phyloP scores from a whole-genome alignment of 2,113 vertebrate species.

The Megatriorchis doriae region DNA sequence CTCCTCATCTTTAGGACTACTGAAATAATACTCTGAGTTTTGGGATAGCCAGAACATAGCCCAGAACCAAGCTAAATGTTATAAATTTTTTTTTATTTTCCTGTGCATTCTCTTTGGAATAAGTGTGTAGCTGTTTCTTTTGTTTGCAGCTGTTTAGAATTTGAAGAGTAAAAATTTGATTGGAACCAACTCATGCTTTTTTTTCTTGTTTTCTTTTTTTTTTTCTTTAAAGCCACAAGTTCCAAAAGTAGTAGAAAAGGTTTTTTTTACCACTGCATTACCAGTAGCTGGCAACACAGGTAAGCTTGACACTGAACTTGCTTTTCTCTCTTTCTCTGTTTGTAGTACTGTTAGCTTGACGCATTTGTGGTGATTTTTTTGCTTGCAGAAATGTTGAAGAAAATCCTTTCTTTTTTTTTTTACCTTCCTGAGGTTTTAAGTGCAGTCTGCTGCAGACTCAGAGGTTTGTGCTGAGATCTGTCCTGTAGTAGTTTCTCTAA shows the following conservation, averaged over 20 bases:
- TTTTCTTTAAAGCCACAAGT: slow-evolving; percentile 74
- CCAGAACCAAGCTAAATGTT: background rate
- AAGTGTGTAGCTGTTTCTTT: background rate
- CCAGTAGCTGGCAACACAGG: slow-evolving; percentile 90
- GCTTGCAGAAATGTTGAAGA: background rate
- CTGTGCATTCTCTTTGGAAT: background rate
- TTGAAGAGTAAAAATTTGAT: background rate
- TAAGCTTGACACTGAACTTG: slow-evolving; percentile 53
- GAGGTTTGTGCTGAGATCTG: background rate
- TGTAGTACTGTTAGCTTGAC: background rate
- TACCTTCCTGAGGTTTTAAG: background rate
- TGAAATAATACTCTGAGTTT: background rate
- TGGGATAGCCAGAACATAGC: background rate
- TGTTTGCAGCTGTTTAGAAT: background rate
- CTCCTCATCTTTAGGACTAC: background rate
- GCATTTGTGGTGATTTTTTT: background rate
- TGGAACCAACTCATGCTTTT: background rate
- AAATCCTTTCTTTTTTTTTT: background rate
- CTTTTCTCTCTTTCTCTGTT: background rate
- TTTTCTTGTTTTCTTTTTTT: background rate
- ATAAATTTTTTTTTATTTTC: background rate
- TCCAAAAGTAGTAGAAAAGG: slow-evolving; percentile 95
- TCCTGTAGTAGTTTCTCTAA: background rate
- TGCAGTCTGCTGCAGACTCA: background rate
- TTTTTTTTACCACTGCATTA: slow-evolving; percentile 96